These are phyloP conservation scores for Denticeps clupeoides DNA, from an alignment of 2,797 vertebrate genomes.

Conservation along the genomic window DNA sequence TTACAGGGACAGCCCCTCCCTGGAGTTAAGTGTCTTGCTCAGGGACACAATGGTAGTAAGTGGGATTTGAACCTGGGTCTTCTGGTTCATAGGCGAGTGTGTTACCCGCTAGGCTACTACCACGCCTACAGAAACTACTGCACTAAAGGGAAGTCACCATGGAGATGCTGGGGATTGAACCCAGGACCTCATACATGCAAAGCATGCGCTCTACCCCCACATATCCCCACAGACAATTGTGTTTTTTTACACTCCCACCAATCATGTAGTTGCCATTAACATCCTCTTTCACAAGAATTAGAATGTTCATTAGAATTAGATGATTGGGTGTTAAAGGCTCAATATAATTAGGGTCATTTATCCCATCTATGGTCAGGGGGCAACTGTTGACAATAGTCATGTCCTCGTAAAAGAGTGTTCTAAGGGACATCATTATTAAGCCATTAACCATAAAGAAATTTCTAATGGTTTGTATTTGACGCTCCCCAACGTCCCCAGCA, in stretches of 20 bases:
- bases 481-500: background rate
- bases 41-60: too few relatives aligned
- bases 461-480: background rate
- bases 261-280: background rate
- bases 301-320: background rate
- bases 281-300: background rate
- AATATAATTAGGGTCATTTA: background rate
- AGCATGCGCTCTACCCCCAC: constrained; percentile 32
- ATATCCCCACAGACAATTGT: too few relatives aligned
- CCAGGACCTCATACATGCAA: constrained; percentile 35
- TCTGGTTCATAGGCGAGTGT: too few relatives aligned
- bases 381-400: background rate
- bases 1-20: too few relatives aligned
- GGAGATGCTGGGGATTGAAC: constrained; percentile 32
- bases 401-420: background rate
- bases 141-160: too few relatives aligned
- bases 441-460: background rate
- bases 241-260: too few relatives aligned
- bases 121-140: too few relatives aligned
- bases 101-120: too few relatives aligned
- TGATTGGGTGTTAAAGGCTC: background rate
- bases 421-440: too few relatives aligned
- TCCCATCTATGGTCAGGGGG: background rate
- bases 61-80: too few relatives aligned
- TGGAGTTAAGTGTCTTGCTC: too few relatives aligned